phyloP scores from a whole-genome alignment of 2,113 vertebrate species.

The Neodon shergylaensis region DNA sequence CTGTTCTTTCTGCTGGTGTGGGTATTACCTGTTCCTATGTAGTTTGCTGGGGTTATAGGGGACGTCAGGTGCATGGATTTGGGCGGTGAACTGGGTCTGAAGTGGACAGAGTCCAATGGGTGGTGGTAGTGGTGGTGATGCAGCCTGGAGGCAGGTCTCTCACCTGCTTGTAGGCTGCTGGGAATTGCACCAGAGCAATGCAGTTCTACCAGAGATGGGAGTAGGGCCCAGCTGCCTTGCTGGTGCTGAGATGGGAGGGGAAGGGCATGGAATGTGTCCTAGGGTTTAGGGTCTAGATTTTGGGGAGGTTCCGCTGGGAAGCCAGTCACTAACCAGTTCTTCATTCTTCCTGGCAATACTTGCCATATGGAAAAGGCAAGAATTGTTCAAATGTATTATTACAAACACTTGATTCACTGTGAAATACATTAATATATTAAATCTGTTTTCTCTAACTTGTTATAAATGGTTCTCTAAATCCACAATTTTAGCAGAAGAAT shows the following conservation, averaged over 20 bases:
- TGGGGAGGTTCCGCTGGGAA: background rate
- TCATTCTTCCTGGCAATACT: background rate
- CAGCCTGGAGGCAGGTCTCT: background rate
- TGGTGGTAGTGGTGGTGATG: background rate
- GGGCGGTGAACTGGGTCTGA: background rate
- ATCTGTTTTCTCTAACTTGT: background rate
- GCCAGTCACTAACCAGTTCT: background rate
- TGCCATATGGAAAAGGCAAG: background rate
- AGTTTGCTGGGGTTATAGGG: background rate
- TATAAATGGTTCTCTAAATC: background rate
- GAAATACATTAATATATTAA: constrained; percentile 38
- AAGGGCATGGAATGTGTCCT: background rate
- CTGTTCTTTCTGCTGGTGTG: background rate
- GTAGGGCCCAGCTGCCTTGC: background rate
- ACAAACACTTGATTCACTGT: background rate
- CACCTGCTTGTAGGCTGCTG: background rate
- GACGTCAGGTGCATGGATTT: background rate
- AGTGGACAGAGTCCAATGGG: background rate
- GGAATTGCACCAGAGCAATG: background rate
- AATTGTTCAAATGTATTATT: no score
- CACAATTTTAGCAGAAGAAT: background rate
- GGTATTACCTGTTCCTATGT: no score
- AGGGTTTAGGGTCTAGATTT: background rate
- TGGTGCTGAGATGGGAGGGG: background rate
- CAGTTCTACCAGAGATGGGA: background rate